Evolutionary conservation across 2,888 invertebrate species (phyloP).

Genomic region (Eilema depressum): DNA sequence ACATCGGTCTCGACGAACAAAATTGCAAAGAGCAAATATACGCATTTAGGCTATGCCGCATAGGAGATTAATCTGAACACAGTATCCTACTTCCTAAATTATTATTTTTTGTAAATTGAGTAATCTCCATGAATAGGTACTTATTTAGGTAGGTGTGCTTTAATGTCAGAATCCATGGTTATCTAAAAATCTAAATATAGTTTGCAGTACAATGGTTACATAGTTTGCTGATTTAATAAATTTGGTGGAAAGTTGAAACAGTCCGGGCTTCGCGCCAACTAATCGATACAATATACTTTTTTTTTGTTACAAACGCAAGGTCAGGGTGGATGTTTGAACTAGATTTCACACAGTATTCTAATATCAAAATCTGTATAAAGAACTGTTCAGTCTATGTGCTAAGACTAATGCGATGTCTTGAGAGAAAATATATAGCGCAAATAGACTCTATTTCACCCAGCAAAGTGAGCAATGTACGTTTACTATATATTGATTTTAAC

Average conservation of each 20-base stretch:
- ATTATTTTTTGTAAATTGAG: too few species aligned
- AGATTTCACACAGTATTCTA: slow-evolving; percentile 27
- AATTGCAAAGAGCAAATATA: too few species aligned
- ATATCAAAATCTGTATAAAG: background rate
- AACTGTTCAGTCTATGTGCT: background rate
- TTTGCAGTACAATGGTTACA: slow-evolving; percentile 25
- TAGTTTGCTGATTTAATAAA: slow-evolving; percentile 49
- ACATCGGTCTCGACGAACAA: too few species aligned
- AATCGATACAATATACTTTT: slow-evolving; percentile 62
- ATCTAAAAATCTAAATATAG: slow-evolving; percentile 23
- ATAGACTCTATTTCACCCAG: background rate
- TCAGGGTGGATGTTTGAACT: slow-evolving; percentile 47
- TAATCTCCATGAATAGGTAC: background rate
- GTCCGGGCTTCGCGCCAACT: slow-evolving; percentile 59
- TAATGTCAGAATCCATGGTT: slow-evolving; percentile 26
- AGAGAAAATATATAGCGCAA: background rate
- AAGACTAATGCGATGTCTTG: background rate
- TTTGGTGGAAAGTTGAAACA: slow-evolving; percentile 55
- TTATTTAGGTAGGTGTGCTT: slow-evolving; percentile 20
- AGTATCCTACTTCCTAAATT: too few species aligned
- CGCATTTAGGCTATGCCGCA: too few species aligned
- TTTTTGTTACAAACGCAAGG: slow-evolving; percentile 58
- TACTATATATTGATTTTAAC: slow-evolving; percentile 21
- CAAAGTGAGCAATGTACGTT: background rate
- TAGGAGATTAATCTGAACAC: too few species aligned